Evolutionary conservation across 2,888 invertebrate species (phyloP).

Genomic region (Mantis religiosa): DNA sequence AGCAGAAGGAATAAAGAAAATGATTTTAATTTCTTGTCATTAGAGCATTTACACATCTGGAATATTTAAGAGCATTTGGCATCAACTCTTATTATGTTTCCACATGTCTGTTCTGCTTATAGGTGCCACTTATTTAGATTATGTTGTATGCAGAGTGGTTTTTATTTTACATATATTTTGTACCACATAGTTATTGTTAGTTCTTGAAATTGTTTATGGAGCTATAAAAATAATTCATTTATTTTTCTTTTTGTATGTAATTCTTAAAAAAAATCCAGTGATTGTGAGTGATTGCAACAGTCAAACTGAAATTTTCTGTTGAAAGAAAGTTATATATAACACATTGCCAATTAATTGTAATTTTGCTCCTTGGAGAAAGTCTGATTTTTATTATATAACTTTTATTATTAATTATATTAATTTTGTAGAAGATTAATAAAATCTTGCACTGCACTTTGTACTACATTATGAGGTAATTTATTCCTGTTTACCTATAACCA

Average conservation of each 20-base stretch:
- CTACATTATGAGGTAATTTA: background rate
- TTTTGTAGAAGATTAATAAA: constrained; percentile 20
- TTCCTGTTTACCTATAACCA: background rate
- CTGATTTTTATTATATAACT: constrained; percentile 16
- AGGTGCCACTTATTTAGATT: background rate
- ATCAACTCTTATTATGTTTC: background rate
- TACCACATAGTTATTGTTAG: background rate
- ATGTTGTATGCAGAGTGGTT: background rate
- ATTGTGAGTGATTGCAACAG: background rate
- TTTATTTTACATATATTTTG: background rate
- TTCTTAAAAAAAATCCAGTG: constrained; percentile 2
- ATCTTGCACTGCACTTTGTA: constrained; percentile 27
- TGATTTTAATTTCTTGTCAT: background rate
- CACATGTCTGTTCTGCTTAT: background rate
- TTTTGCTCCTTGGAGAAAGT: constrained; percentile 7
- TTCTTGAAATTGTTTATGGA: background rate
- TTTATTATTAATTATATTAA: constrained; percentile 11
- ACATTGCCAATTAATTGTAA: constrained; percentile 4
- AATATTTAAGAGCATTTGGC: background rate
- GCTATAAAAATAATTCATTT: background rate
- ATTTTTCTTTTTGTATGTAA: background rate
- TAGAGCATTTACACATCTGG: background rate
- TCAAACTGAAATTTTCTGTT: background rate
- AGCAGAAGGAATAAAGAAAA: background rate
- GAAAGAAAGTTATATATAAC: background rate